Base-by-base conservation (phyloP, 30 jellyfish, hydroid and myxozoan species). In the Hydractinia echinata region DNA sequence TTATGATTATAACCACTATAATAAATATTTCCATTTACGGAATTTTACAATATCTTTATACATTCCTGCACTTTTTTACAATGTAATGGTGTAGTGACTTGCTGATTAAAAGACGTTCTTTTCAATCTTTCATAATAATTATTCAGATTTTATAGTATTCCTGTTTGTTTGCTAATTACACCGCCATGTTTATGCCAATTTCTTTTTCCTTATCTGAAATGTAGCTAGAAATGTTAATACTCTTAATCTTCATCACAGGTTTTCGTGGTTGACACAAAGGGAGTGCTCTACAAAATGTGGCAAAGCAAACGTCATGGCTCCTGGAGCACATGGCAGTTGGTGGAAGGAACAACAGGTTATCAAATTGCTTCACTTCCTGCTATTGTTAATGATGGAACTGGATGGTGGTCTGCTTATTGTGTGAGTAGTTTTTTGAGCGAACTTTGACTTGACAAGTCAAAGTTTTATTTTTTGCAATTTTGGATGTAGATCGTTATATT, bases 391-490 rank as follows among this genome's bases (percentile, higher is more conserved):
- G 96, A 93, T 81, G 81, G 72, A 10, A 79, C 96, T 5, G 96
- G 95, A 50, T 93, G 99, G 99, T 93, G 99, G 99, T 72, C 76
- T 49, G 99, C 96, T 9, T 93, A 83, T 77, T 95, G 95, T 79
- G 97, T 91, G 56, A 66, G 89, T 55, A 30, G 56, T 1, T 20
- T 78, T 30, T 51, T 6, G 60, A 9, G 51, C 60, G 1, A 71
- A 71, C 30, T 4, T 51, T 71, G 81, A 70, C 5, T 7, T 62
- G 73, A 62, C 30, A 39, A 5, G 73, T 5, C n/a, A n/a, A n/a
- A n/a, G n/a, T n/a, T n/a, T n/a, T n/a, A n/a, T n/a, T 30, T 30
- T 30, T 30, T 30, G 44, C 44, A 30, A 30, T 30, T 30, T 30
- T 30, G 2, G 2, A 30, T 30, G 44, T 30, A 30, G 44, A 30